phyloP scores from a whole-genome alignment of 2,888 invertebrate genomes.

The Rotaria macrura region DNA sequence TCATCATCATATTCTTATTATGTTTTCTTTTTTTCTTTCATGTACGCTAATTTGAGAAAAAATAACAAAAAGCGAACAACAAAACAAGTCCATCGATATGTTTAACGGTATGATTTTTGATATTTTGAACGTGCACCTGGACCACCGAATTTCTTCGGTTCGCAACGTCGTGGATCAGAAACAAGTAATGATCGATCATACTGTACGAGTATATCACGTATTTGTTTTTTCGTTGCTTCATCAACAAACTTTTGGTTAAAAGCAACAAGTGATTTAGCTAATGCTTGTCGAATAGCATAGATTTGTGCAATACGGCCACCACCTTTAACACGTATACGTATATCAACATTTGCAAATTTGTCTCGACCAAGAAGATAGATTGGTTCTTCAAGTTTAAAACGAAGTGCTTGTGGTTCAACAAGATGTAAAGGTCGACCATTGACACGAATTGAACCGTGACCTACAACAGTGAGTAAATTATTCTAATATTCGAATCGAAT shows the following conservation, averaged over 20 bases:
- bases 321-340: conserved; percentile 89
- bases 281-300: conserved; percentile 94
- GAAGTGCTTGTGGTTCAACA: conserved; percentile 86
- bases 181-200: conserved; percentile 94
- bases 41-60: conserved; percentile 1
- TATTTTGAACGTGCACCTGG: conserved; percentile 97
- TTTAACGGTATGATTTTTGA: conserved; percentile 99
- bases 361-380: conserved; percentile 59
- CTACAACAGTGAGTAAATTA: conserved; percentile 63
- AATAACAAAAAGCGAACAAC: conserved; percentile 1
- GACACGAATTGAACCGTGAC: conserved; percentile 80
- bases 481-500: background rate
- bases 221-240: conserved; percentile 96
- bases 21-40: background rate
- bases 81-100: conserved; percentile 2
- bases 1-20: background rate
- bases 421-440: conserved; percentile 92
- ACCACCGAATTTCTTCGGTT: conserved; percentile 99
- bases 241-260: conserved; percentile 99
- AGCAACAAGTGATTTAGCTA: conserved; percentile 90
- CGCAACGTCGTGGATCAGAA: conserved; percentile 94
- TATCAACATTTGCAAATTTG: conserved; percentile 89
- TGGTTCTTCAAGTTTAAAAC: conserved; percentile 61
- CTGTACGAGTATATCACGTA: conserved; percentile 91
- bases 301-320: conserved; percentile 98